Evolutionary conservation across 2,113 vertebrate species (phyloP), one percentile per base, ranked within the genome.

Genomic region (Triplophysa tibetana): DNA sequence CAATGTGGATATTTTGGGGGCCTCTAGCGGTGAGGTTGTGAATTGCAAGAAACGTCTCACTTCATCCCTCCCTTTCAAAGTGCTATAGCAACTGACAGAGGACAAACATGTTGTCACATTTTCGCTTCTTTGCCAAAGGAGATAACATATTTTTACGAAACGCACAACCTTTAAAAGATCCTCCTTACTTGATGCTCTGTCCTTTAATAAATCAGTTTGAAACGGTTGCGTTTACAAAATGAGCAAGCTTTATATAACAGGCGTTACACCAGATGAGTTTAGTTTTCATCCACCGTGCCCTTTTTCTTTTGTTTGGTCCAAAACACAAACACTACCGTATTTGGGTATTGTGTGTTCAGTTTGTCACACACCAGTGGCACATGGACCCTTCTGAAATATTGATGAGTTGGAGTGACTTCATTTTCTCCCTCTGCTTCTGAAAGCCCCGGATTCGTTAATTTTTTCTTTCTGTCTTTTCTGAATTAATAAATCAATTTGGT

Each of bases 311-410:
- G 67, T 16, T 65, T 24, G 9, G 33, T 8, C 2, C 14, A 13
- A n/a, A 3, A 45, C 14, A 33, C 65, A 56, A 50, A 50, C 60
- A 14, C 33, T 24, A 72, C 19, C 52, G 45, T 10, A 56, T 75
- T 72, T 65, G 12, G 50, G 14, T 78, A 65, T 29, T 4, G 67
- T 75, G 69, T 56, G 65, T 68, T 26, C 8, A 29, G 12, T 23
- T 16, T 19, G 45, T 52, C 21, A n/a, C 72, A 43, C 33, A 0
- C 23, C 24, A 24, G 45, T 69, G 79, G 63, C 56, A 24, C 70
- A 24, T 67, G 2, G 38, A 67, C 33, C 54, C 2, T 2, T 16
- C 43, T 81, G 43, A 81, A 74, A 81, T 81, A 78, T 72, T 80
- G 74, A 78, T 67, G 67, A 43, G 29, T 4, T 4, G 3, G 29